Base-by-base conservation (phyloP, 2,113 vertebrate species). In the Campylorhamphus procurvoides region DNA sequence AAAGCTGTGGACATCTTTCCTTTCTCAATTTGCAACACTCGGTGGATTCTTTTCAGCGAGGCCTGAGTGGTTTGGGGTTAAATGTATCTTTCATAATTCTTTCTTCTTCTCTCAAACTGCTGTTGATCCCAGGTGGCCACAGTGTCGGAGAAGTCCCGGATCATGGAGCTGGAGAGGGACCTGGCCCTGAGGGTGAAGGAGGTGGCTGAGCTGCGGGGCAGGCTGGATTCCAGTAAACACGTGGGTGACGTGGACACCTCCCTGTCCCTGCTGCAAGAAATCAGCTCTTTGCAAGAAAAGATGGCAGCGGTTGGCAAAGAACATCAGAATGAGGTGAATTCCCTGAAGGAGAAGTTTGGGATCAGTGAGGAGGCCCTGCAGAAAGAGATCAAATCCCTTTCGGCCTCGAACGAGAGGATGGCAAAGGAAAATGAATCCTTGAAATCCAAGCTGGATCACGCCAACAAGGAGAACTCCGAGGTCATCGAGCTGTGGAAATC, bases 141-240 rank as follows among this genome's bases (percentile, higher is more conserved):
- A 1, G 99, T 99, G 11, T 99, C 99, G 1, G 99, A 99, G 93
- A 99, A 98, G 92, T 99, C 99, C 53, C 99, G 98, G 47, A 99
- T 99, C 87, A 99, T 99, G 99, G 99, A 99, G 85, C 98, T 99
- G 76, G 99, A 99, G 92, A 98, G 97, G 95, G 99, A 99, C 84
- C 98, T 99, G 58, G 96, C 98, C 0, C 90, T 99, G 94, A 97
- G 98, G 88, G 98, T 93, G 44, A 98, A 99, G 95, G 99, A 99
- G 76, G 99, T 98, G 37, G 87, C 98, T 18, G 99, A 99, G 86
- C 98, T 99, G 49, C 98, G 98, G 47, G 98, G 99, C 69, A 98
- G 98, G 83, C 87, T 99, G 35, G 98, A 98, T 73, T 97, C 98
- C 88, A 98, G 92, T 66, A 98, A 98, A 44, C 98, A 98, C 40